Evolutionary conservation across 2,797 vertebrate genomes (phyloP), one percentile per base, ranked within the genome.

Genomic region (Caiman crocodilus): DNA sequence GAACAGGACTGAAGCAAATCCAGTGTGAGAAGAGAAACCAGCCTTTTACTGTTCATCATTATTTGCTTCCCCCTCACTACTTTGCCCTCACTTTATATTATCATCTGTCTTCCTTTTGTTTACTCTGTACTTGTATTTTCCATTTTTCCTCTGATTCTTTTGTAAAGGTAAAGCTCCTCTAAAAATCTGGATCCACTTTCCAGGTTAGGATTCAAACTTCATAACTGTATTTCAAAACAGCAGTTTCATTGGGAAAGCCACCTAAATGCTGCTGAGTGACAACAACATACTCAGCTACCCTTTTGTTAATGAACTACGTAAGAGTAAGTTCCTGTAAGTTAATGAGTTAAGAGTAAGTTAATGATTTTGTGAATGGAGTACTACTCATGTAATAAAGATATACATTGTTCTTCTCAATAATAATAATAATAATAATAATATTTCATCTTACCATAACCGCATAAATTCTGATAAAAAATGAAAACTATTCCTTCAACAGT

Each of bases 91-190:
- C 74, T 94, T 93, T 84, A 71, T 94, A 80, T 81, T 60, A 61
- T 79, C 84, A 93, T 94, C 93, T 89, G 16, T 65, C 28, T 93
- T 93, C 55, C 25, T 84, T 80, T 89, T 32, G 87, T 89, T 76
- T 42, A 2, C 30, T 55, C 69, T 82, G 4, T 32, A 18, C 23
- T 32, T 30, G 1, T 86, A 25, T 8, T 89, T 95, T 89, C 63
- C 17, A 2, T 84, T 86, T 82, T 79, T 2, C 1, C 58, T 84
- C 81, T 87, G 71, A 58, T 84, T 90, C 56, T 4, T 57, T 82
- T 92, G 89, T 74, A 86, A 42, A 32, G 56, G 78, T 15, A 15
- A 35, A 80, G 23, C 78, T 21, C 17, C 9, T 71, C 76, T 82
- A 30, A 79, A 90, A 69, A 13, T 32, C 21, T 73, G 23, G 69